A percentile compares a stretch with the other conserved stretches of the same genome.
These are phyloP conservation scores for Hydra vulgaris DNA, from an alignment of 30 jellyfish, hydroid and myxozoan genomes.

Conservation along the genomic window DNA sequence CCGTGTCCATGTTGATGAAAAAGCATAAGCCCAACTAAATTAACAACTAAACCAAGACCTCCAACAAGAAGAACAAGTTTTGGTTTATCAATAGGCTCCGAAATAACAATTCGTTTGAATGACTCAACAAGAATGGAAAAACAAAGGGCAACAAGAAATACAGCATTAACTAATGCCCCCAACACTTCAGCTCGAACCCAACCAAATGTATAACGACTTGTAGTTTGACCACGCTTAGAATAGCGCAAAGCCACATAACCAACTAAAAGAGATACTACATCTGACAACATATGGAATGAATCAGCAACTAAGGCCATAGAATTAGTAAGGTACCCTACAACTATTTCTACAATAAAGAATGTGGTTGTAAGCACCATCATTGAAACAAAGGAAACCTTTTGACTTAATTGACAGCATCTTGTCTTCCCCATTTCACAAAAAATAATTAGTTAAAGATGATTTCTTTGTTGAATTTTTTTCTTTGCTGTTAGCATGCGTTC, in stretches of 20 bases:
- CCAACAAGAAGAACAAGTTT: conserved; percentile 68
- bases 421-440: too few species aligned
- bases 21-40: conserved; percentile 76
- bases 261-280: conserved; percentile 83
- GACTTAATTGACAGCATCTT: conserved; percentile 53
- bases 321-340: conserved; percentile 89
- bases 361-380: conserved; percentile 79
- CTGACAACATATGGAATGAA: conserved; percentile 97
- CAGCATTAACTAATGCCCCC: conserved; percentile 96
- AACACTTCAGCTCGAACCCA: conserved; percentile 93
- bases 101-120: conserved; percentile 61
- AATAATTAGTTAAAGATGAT: too few species aligned
- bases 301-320: conserved; percentile 99
- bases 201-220: conserved; percentile 92
- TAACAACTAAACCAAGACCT: conserved; percentile 64
- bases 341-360: conserved; percentile 77
- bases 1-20: conserved; percentile 97
- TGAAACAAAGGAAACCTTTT: conserved; percentile 77
- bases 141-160: conserved; percentile 91
- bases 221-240: conserved; percentile 61
- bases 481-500: too few species aligned
- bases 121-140: conserved; percentile 80
- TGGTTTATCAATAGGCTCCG: conserved; percentile 72
- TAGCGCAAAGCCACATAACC: conserved; percentile 85
- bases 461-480: not conserved